These are phyloP conservation scores for Dusona sp. DNA, from an alignment of 2,888 invertebrate species.

Conservation along the genomic window DNA sequence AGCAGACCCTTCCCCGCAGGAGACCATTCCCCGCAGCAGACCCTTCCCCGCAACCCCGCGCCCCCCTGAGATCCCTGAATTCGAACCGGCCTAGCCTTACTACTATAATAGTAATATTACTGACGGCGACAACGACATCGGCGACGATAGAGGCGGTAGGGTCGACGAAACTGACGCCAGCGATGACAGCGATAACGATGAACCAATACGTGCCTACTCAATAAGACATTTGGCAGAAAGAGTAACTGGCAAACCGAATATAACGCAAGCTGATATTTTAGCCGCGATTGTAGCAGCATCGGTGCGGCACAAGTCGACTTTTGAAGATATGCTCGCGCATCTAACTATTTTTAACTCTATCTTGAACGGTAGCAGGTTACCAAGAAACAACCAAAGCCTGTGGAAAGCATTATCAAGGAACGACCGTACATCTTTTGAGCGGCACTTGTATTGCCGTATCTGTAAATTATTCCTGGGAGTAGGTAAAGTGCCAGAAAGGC, in stretches of 20 bases:
- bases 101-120: too few relatives aligned
- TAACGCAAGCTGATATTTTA: not conserved
- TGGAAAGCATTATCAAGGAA: not conserved
- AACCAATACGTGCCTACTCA: not conserved
- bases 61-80: too few relatives aligned
- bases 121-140: too few relatives aligned
- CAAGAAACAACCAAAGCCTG: not conserved
- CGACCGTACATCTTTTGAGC: not conserved
- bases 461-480: conserved; percentile 3
- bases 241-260: not conserved
- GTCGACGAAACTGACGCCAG: too few relatives aligned
- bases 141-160: too few relatives aligned
- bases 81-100: too few relatives aligned
- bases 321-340: not conserved
- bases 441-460: conserved; percentile 20
- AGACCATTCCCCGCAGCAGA: too few relatives aligned
- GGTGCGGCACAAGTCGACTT: not conserved
- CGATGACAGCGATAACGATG: conserved; percentile 2
- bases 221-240: not conserved
- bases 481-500: not conserved
- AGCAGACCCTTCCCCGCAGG: too few relatives aligned
- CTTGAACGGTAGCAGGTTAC: not conserved
- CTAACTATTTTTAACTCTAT: not conserved
- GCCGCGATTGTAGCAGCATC: not conserved
- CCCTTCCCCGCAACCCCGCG: too few relatives aligned